phyloP scores from a whole-genome alignment of 2,888 invertebrate genomes.

The Physocephala rufipes region DNA sequence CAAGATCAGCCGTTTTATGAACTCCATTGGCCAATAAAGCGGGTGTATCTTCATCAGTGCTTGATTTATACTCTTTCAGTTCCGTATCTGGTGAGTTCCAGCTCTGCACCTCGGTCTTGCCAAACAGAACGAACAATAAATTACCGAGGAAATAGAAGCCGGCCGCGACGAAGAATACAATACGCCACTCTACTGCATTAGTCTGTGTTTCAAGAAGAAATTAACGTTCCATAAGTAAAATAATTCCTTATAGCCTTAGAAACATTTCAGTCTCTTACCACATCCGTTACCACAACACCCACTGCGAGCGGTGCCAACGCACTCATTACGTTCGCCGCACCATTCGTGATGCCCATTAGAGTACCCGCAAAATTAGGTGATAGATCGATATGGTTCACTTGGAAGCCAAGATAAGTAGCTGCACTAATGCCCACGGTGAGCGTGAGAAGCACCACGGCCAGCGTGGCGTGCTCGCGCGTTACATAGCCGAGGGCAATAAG shows the following conservation, averaged over 20 bases:
- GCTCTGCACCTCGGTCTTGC: slow-evolving; percentile 68
- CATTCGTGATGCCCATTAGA: slow-evolving; percentile 87
- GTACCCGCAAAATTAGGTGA: slow-evolving; percentile 86
- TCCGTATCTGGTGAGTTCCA: slow-evolving; percentile 69
- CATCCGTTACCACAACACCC: slow-evolving; percentile 73
- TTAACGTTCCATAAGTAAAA: background rate
- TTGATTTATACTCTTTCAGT: slow-evolving; percentile 19
- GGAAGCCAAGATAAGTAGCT: slow-evolving; percentile 79
- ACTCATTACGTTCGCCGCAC: slow-evolving; percentile 79
- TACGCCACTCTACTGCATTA: slow-evolving; percentile 67
- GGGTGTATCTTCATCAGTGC: slow-evolving; percentile 45
- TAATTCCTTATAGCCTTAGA: background rate
- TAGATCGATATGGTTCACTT: slow-evolving; percentile 86
- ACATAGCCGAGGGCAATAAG: slow-evolving; percentile 72
- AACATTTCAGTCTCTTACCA: slow-evolving; percentile 67
- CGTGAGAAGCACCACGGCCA: slow-evolving; percentile 75
- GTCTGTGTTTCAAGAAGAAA: slow-evolving; percentile 44
- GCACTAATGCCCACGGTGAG: slow-evolving; percentile 81
- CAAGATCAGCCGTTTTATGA: slow-evolving; percentile 39
- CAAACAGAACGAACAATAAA: slow-evolving; percentile 69
- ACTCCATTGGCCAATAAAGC: slow-evolving; percentile 45
- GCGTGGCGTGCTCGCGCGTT: slow-evolving; percentile 54
- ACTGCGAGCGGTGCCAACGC: slow-evolving; percentile 81
- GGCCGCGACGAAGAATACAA: slow-evolving; percentile 70
- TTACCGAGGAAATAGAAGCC: slow-evolving; percentile 69